These are phyloP conservation scores for Tapirus indicus DNA, from an alignment of 2,797 vertebrate species.

Conservation along the genomic window DNA sequence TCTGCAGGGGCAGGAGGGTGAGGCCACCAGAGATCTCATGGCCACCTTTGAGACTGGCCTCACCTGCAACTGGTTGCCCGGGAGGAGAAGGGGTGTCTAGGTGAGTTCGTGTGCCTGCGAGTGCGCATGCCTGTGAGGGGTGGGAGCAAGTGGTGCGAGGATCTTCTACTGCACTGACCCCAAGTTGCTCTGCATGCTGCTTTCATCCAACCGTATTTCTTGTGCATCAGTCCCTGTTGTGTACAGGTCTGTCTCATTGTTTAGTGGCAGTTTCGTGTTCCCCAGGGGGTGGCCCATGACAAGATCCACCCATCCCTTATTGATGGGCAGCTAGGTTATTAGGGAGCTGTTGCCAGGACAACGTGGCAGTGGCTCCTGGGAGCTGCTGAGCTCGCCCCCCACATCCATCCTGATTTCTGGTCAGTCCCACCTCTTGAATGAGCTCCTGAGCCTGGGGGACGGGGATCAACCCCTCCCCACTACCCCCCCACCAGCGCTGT, in stretches of 20 bases:
- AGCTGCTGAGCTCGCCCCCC: background rate
- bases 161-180: rapidly evolving
- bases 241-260: background rate
- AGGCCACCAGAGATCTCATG: background rate
- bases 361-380: background rate
- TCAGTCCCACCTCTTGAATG: background rate
- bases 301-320: background rate
- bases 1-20: background rate
- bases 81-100: too few species aligned
- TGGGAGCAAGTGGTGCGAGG: background rate
- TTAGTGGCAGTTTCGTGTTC: background rate
- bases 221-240: rapidly evolving
- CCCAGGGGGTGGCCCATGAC: background rate
- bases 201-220: background rate
- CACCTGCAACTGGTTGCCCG: background rate
- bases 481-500: background rate
- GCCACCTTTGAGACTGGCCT: background rate
- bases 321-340: background rate
- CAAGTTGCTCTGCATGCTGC: background rate
- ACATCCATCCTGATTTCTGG: background rate
- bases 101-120: rapidly evolving
- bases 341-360: background rate
- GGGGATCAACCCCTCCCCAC: background rate
- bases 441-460: background rate
- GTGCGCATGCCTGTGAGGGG: rapidly evolving